Percentiles rank a stretch among this genome's conserved stretches.
phyloP scores from a whole-genome alignment of 1,140 invertebrate genomes.

The Hirudo medicinalis region DNA sequence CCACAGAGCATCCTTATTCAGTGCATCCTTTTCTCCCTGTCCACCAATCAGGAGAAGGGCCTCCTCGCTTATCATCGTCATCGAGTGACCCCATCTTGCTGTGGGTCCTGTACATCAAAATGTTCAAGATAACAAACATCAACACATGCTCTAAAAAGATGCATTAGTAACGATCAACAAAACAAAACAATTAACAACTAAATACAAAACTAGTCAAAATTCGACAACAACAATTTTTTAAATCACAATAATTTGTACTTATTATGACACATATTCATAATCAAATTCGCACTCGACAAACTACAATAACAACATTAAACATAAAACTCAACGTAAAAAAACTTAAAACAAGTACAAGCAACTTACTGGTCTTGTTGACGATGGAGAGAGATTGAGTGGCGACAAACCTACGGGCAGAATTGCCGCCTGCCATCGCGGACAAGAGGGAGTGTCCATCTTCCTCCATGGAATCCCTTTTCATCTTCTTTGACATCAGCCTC shows the following conservation, averaged over 20 bases:
- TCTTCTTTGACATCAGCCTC: too few species aligned
- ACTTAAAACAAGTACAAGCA: too few species aligned
- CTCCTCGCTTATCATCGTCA: conserved; percentile 31
- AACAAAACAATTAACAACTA: neutral
- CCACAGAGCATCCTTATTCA: conserved; percentile 36
- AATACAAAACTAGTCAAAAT: neutral
- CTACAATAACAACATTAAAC: too few species aligned
- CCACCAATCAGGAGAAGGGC: conserved; percentile 35
- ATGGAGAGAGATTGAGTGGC: too few species aligned
- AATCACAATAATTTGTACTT: neutral
- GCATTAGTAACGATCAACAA: neutral
- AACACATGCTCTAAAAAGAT: neutral
- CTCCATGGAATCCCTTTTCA: too few species aligned
- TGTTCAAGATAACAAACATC: neutral
- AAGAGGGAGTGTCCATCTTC: too few species aligned
- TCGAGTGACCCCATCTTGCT: conserved; percentile 34
- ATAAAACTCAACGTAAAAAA: too few species aligned
- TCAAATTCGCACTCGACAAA: neutral
- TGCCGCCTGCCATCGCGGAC: too few species aligned
- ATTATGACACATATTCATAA: too few species aligned
- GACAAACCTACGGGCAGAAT: too few species aligned
- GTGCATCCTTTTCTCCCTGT: conserved; percentile 35
- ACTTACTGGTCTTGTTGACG: too few species aligned
- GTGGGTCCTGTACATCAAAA: conserved; percentile 24
- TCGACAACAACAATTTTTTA: neutral